Evolutionary conservation across 2,113 vertebrate genomes (phyloP).

Genomic region (Dipodomys spectabilis): DNA sequence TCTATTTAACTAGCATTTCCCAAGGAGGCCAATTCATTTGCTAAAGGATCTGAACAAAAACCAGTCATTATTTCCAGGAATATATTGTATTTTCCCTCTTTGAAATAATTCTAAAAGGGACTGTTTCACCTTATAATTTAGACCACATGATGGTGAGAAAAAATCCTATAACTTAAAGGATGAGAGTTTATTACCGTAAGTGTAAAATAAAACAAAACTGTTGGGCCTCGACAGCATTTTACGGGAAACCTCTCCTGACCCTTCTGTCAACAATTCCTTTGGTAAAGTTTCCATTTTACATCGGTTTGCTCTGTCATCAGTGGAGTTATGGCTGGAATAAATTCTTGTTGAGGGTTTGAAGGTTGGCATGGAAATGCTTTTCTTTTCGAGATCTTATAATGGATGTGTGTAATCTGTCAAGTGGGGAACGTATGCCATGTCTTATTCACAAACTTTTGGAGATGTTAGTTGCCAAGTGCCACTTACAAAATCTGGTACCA

Average conservation of each 20-base stretch:
- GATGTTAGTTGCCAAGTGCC: slow-evolving; percentile 31
- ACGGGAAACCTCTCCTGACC: neutral
- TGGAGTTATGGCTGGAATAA: slow-evolving; percentile 77
- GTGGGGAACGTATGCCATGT: slow-evolving; percentile 37
- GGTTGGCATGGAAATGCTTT: slow-evolving; percentile 86
- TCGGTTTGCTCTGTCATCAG: slow-evolving; percentile 69
- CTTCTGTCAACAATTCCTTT: slow-evolving; percentile 63
- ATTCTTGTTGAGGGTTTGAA: slow-evolving; percentile 77
- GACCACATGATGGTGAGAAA: slow-evolving; percentile 32
- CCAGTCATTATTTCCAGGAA: neutral
- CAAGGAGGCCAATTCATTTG: neutral
- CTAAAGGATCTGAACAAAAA: neutral
- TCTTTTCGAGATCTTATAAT: slow-evolving; percentile 52
- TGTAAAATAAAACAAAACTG: slow-evolving; percentile 49
- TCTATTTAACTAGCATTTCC: slow-evolving; percentile 40
- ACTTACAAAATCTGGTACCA: neutral
- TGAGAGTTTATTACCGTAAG: slow-evolving; percentile 22
- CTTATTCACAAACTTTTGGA: slow-evolving; percentile 22
- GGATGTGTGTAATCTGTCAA: slow-evolving; percentile 55
- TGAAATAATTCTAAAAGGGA: neutral
- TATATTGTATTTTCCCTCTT: slow-evolving; percentile 41
- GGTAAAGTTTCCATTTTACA: slow-evolving; percentile 60
- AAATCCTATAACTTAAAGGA: slow-evolving; percentile 13
- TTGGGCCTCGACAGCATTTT: slow-evolving; percentile 14
- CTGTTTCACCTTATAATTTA: neutral